Evolutionary conservation across 1,140 invertebrate genomes (phyloP).

Genomic region (Agrypnia vestita): DNA sequence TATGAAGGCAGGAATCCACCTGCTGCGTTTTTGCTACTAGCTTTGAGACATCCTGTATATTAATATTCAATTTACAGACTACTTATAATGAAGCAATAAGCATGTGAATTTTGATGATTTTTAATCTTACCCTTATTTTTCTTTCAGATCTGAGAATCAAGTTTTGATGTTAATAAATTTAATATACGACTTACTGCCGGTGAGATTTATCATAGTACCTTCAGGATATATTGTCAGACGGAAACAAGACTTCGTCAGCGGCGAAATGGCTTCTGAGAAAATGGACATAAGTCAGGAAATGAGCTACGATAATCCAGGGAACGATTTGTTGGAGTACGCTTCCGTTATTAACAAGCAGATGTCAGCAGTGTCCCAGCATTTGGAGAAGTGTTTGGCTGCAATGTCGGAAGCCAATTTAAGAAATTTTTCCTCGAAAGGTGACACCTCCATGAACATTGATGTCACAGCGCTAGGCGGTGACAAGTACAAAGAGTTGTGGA

Average conservation of each 20-base stretch:
- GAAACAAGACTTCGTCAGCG: slow-evolving; percentile 27
- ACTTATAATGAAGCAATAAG: neutral
- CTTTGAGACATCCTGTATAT: too few species aligned
- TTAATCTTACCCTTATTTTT: neutral
- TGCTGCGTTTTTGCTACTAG: too few species aligned
- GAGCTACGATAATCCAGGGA: slow-evolving; percentile 8
- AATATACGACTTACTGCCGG: slow-evolving; percentile 48
- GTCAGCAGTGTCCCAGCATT: slow-evolving; percentile 45
- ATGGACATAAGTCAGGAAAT: slow-evolving; percentile 30
- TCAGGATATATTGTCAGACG: slow-evolving; percentile 30
- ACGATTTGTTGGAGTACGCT: slow-evolving; percentile 25
- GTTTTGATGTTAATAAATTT: slow-evolving; percentile 49
- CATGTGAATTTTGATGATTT: neutral
- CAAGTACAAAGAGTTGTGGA: slow-evolving; percentile 48
- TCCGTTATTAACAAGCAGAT: slow-evolving; percentile 47
- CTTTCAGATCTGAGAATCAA: slow-evolving; percentile 50
- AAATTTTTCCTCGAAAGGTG: slow-evolving; percentile 24
- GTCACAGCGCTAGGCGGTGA: slow-evolving; percentile 45
- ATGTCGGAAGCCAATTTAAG: slow-evolving; percentile 50
- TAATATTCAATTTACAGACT: too few species aligned
- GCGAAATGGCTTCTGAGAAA: slow-evolving; percentile 16
- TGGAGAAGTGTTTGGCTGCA: slow-evolving; percentile 51
- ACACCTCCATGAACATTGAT: slow-evolving; percentile 50
- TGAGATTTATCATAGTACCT: slow-evolving; percentile 47
- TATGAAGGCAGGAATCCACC: too few species aligned